Evolutionary conservation across 2,888 invertebrate species (phyloP).

Genomic region (Steromphala cineraria): DNA sequence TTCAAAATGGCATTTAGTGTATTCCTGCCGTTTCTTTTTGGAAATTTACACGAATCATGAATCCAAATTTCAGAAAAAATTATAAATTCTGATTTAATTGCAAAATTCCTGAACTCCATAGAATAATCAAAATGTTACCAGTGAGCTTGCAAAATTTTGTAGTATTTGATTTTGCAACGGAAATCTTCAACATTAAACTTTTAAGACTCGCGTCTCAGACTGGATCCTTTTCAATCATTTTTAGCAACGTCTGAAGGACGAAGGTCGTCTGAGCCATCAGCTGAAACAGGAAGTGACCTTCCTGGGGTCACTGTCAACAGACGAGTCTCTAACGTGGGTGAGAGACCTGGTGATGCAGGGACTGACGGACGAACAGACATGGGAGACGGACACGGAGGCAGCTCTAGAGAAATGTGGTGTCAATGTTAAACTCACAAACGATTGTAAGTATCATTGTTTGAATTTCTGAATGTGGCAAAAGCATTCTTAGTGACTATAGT

Average conservation of each 20-base stretch:
- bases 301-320: constrained; percentile 56
- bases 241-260: constrained; percentile 65
- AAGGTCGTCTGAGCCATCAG: constrained; percentile 57
- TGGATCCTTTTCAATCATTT: not conserved
- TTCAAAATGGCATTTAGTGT: no score
- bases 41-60: no score
- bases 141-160: no score
- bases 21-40: no score
- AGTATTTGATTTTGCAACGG: no score
- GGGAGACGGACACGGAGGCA: constrained; percentile 68
- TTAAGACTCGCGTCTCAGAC: not conserved
- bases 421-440: constrained; percentile 69
- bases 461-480: not conserved
- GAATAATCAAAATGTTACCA: no score
- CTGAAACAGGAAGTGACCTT: constrained; percentile 70
- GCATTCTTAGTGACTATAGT: no score
- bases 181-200: no score
- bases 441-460: constrained; percentile 54
- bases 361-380: constrained; percentile 56
- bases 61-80: no score
- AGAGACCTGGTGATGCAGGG: constrained; percentile 59
- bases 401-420: constrained; percentile 71
- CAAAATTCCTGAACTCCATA: no score
- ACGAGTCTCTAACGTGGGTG: constrained; percentile 64
- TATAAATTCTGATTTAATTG: no score